Evolutionary conservation across 2,113 vertebrate genomes (phyloP).

Genomic region (Nothocercus nigrocapillus): DNA sequence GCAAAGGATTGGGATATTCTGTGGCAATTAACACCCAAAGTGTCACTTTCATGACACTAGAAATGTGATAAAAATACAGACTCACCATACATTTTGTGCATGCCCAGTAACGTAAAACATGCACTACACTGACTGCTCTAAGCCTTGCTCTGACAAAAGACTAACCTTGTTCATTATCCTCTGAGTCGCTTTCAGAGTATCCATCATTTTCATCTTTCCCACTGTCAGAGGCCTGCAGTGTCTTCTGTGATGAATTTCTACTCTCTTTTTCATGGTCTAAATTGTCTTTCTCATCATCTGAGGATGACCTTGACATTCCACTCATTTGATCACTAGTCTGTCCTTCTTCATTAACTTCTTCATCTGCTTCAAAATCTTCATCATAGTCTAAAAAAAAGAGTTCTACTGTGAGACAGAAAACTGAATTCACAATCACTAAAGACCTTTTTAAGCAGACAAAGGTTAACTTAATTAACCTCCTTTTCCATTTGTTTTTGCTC

Average conservation of each 20-base stretch:
- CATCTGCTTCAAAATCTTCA: slow-evolving; percentile 93
- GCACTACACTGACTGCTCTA: neutral
- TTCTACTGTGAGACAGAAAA: slow-evolving; percentile 36
- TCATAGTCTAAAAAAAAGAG: slow-evolving; percentile 84
- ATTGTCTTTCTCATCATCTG: slow-evolving; percentile 57
- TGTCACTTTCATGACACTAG: neutral
- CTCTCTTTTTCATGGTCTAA: slow-evolving; percentile 35
- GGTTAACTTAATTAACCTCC: slow-evolving; percentile 4
- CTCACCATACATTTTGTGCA: neutral
- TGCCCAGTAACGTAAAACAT: neutral
- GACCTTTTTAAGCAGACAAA: slow-evolving; percentile 26
- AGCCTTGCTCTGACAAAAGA: neutral
- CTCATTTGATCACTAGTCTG: slow-evolving; percentile 57
- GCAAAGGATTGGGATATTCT: neutral
- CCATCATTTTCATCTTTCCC: slow-evolving; percentile 42
- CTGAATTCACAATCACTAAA: neutral
- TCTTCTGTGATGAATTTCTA: slow-evolving; percentile 23
- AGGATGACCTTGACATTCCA: slow-evolving; percentile 68
- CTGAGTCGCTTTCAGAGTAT: slow-evolving; percentile 68
- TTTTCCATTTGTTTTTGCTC: slow-evolving; percentile 6
- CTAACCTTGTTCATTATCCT: slow-evolving; percentile 78
- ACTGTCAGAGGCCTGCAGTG: slow-evolving; percentile 21
- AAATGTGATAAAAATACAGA: neutral
- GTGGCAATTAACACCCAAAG: neutral
- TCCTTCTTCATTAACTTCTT: slow-evolving; percentile 72